Percentiles rank a stretch among this genome's conserved stretches.
Evolutionary conservation across 2,113 vertebrate genomes (phyloP).

Genomic region (Zosterops borbonicus): DNA sequence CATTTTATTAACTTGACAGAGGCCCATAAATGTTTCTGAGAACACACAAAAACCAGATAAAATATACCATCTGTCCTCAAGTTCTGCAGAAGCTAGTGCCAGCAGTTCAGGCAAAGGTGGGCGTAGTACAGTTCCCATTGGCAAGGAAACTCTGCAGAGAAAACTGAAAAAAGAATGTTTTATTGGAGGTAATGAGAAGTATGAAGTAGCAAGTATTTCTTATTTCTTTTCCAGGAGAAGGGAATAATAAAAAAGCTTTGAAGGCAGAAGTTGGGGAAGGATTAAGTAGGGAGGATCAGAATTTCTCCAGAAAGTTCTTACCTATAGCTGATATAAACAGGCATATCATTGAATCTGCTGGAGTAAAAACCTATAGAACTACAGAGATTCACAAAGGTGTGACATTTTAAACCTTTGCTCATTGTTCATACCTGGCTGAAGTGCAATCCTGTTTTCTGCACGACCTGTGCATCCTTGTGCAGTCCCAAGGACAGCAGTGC

Average conservation of each 20-base stretch:
- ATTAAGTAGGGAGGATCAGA: neutral
- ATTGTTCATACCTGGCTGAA: accelerated
- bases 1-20: slow-evolving; percentile 27
- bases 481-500: neutral
- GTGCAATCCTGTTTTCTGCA: neutral
- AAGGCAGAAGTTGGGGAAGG: neutral
- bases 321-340: neutral
- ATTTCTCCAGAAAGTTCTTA: neutral
- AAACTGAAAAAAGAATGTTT: neutral
- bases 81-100: slow-evolving; percentile 24
- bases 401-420: neutral
- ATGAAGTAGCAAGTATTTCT: neutral
- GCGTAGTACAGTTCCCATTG: slow-evolving; percentile 9
- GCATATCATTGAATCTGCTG: neutral
- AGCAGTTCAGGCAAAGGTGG: slow-evolving; percentile 49
- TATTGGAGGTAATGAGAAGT: slow-evolving; percentile 1
- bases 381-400: neutral
- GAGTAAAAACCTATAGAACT: neutral
- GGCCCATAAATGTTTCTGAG: slow-evolving; percentile 19
- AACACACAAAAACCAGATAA: slow-evolving; percentile 30
- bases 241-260: neutral
- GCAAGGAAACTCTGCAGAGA: slow-evolving; percentile 16
- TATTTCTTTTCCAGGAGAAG: neutral
- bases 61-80: slow-evolving; percentile 45
- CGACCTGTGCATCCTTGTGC: neutral